phyloP scores from a whole-genome alignment of 30 jellyfish, hydroid and myxozoan genomes.

The Aurelia sp. region DNA sequence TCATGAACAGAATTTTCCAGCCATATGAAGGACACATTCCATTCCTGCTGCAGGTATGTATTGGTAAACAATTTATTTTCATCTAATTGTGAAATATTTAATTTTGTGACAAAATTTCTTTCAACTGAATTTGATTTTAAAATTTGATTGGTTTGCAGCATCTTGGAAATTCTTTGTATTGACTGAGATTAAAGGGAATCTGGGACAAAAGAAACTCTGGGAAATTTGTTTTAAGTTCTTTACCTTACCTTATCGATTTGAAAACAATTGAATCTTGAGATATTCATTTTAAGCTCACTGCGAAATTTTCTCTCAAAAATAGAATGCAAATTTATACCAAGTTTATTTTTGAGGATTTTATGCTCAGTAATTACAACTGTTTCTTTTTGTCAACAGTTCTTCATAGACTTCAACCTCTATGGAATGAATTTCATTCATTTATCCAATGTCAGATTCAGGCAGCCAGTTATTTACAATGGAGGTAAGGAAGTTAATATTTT shows the following conservation, averaged over 20 bases:
- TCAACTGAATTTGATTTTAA: no score
- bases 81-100: no score
- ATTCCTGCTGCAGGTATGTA: constrained; percentile 85
- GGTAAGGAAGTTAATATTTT: constrained; percentile 12
- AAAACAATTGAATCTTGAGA: no score
- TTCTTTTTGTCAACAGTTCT: constrained; percentile 56
- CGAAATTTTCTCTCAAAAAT: neutral
- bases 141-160: no score
- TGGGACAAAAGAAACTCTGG: no score
- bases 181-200: no score
- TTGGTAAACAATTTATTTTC: neutral
- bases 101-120: no score
- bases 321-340: neutral
- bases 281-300: neutral
- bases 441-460: constrained; percentile 71
- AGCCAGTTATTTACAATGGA: constrained; percentile 59
- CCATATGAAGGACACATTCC: constrained; percentile 98
- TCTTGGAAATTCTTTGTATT: no score
- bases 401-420: constrained; percentile 89
- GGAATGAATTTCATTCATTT: constrained; percentile 92
- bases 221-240: no score
- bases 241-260: no score
- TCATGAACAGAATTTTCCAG: constrained; percentile 84
- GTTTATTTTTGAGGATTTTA: no score
- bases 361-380: no score